A percentile compares a stretch with the other conserved stretches of the same genome.
These are phyloP conservation scores for Thinocorus orbignyianus DNA, from an alignment of 2,113 vertebrate species.

Conservation along the genomic window DNA sequence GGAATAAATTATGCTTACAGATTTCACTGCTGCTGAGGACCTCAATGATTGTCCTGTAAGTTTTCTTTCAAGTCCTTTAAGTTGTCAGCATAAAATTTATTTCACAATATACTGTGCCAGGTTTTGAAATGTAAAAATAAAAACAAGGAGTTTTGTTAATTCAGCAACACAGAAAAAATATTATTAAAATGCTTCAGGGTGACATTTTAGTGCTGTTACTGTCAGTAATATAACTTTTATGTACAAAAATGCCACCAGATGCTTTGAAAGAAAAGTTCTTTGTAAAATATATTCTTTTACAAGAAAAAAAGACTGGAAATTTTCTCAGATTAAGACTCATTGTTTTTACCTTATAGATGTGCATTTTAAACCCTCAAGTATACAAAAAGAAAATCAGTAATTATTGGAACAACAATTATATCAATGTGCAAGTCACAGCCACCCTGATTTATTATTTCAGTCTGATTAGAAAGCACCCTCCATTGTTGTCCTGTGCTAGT, in stretches of 20 bases:
- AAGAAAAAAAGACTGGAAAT: not conserved
- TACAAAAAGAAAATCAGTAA: not conserved
- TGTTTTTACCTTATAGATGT: not conserved
- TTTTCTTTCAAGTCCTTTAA: not conserved
- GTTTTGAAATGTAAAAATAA: not conserved
- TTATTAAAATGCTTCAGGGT: not conserved
- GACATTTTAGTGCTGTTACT: not conserved
- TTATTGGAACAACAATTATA: not conserved
- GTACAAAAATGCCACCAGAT: rapidly evolving
- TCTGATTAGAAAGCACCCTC: not conserved
- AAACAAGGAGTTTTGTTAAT: not conserved
- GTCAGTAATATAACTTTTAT: not conserved
- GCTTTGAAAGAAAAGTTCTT: rapidly evolving
- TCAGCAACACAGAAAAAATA: not conserved
- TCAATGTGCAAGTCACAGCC: not conserved
- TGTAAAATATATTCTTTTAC: not conserved
- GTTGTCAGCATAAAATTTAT: not conserved
- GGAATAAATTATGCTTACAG: not conserved
- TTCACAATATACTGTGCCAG: not conserved
- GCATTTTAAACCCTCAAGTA: not conserved
- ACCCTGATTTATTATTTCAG: not conserved
- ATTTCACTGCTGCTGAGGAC: not conserved
- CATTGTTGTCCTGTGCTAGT: not conserved
- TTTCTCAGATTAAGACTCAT: not conserved
- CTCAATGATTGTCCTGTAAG: not conserved